Evolutionary conservation across 2,797 vertebrate genomes (phyloP).

Genomic region (Pteronotus mesoamericanus): DNA sequence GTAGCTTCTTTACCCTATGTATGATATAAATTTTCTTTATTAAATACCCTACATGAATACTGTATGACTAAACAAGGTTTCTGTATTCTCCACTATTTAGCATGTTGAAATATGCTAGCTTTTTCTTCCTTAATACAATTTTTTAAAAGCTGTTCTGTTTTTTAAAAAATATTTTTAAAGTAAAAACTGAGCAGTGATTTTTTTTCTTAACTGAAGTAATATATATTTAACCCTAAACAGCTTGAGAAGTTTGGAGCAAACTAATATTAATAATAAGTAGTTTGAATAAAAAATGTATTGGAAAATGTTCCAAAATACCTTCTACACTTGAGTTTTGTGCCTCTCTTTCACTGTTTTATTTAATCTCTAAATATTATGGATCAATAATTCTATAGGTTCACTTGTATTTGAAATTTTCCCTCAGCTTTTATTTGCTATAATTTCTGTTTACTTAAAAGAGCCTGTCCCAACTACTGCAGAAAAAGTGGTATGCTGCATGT

Average conservation of each 20-base stretch:
- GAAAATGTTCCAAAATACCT: neutral
- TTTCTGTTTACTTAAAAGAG: neutral
- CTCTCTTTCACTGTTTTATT: neutral
- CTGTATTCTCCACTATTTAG: neutral
- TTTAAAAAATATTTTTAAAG: neutral
- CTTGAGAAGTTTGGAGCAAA: neutral
- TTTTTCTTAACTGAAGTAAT: neutral
- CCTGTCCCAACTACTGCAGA: accelerated
- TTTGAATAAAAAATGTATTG: neutral
- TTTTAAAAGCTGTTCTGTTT: neutral
- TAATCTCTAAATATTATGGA: neutral
- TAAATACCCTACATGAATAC: neutral
- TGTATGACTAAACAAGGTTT: neutral
- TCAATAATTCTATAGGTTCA: neutral
- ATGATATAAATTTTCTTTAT: neutral
- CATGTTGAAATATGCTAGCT: neutral
- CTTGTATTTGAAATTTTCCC: neutral
- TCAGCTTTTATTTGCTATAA: neutral
- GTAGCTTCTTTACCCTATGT: neutral
- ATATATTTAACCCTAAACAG: neutral
- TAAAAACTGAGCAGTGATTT: neutral
- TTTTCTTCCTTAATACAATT: neutral
- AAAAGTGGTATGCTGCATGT: neutral
- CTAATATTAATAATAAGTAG: neutral
- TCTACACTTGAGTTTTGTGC: neutral